Base-by-base conservation (phyloP, 2,888 invertebrate genomes). In the Rhodophaea formosa region DNA sequence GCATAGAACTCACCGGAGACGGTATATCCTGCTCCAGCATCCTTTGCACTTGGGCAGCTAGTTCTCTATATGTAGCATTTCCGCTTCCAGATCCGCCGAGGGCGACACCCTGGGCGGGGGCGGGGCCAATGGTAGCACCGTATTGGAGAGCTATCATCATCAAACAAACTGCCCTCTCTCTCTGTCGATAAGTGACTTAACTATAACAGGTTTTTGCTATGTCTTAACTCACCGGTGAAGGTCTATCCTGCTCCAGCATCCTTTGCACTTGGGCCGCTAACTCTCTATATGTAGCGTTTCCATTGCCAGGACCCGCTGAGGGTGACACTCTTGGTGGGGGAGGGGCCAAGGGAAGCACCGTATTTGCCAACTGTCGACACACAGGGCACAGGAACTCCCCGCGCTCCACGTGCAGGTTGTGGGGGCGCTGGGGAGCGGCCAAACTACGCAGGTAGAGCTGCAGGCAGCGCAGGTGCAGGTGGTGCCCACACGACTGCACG, bases 401-500 rank as follows among this genome's bases (percentile, higher is more conserved):
- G 72, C 86, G 82, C 73, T 88, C 88, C 69, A 88, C 91, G 81
- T 91, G 94, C 92, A 97, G 87, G 82, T 93, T 95, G 81, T 95
- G 95, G 65, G 94, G 94, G 32, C 96, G 92, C 79, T 96, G 95
- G 66, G 95, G 95, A 62, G 94, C 94, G 70, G 95, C 93, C 62
- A 99, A 92, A 35, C 98, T 96, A 72, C 95, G 94, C 71, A 98
- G 92, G 91, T 99, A 99, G 0, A 97, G 95, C 79, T 96, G 95
- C 74, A 98, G 94, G 84, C 99, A 99, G 79, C 97, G 96, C 72
- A 98, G 93, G 90, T 99, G 99, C 60, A 99, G 93, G 86, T 98
- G 97, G 89, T 99, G 99, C 0, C 99, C 99, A 91, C 99, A 99
- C 1, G 98, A 97, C 85, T 97, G 96, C 56, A 97, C 96, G 84